Conservation (phyloP, 2,888 invertebrate genomes). For the Odontomyia ornata region DNA sequence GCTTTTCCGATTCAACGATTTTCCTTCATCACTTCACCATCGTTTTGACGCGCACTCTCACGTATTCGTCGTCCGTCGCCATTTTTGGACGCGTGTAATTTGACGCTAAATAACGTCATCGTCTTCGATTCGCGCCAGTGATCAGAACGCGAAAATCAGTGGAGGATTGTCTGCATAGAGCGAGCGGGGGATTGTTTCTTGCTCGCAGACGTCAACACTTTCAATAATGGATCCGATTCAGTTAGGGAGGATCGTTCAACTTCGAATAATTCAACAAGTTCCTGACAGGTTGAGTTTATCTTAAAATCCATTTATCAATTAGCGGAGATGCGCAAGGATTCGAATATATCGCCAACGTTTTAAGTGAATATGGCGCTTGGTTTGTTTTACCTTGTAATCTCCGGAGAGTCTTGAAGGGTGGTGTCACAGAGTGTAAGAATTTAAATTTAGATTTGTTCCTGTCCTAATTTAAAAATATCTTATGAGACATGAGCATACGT, state of each 20-base stretch:
- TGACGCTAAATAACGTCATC: conserved; percentile 54
- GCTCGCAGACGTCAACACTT: conserved; percentile 18
- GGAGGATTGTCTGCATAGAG: neutral
- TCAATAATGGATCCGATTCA: neutral
- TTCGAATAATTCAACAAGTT: neutral
- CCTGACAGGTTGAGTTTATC: neutral
- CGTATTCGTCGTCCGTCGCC: conserved; percentile 54
- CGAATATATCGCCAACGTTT: too few species aligned
- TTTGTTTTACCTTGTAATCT: too few species aligned
- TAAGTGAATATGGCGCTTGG: too few species aligned
- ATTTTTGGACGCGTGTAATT: conserved; percentile 65
- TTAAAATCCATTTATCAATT: neutral
- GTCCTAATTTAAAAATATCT: conserved; percentile 40
- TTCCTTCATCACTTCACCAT: conserved; percentile 15
- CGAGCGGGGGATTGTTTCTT: neutral
- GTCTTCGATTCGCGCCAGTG: conserved; percentile 30
- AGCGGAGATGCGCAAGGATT: too few species aligned
- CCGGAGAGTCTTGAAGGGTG: neutral
- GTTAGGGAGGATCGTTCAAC: neutral
- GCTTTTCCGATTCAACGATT: conserved; percentile 26
- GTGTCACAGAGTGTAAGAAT: conserved; percentile 11
- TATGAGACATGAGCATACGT: conserved; percentile 9
- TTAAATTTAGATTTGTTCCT: conserved; percentile 31
- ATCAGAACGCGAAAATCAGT: conserved; percentile 13
- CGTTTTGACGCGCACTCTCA: conserved; percentile 41